phyloP scores from a whole-genome alignment of 2,797 vertebrate genomes.

The Lemur catta region DNA sequence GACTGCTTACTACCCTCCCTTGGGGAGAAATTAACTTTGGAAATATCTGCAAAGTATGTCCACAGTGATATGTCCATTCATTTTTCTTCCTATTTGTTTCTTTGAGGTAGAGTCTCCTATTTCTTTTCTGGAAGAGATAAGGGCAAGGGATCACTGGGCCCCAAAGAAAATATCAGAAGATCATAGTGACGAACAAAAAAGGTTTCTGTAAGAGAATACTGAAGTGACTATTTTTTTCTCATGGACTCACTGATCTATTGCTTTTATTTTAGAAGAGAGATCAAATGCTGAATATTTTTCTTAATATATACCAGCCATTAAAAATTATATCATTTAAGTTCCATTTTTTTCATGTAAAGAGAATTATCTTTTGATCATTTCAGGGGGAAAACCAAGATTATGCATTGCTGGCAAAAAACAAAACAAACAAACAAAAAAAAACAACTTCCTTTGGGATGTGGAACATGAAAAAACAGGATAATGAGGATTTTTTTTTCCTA shows the following conservation, averaged over 20 bases:
- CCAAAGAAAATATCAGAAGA: slow-evolving; percentile 5
- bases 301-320: slow-evolving; percentile 24
- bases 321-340: slow-evolving; percentile 39
- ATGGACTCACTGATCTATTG: neutral
- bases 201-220: neutral
- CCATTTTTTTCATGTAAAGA: slow-evolving; percentile 28
- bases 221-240: neutral
- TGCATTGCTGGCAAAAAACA: neutral
- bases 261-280: slow-evolving; percentile 52
- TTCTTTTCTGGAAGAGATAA: neutral
- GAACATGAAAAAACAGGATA: slow-evolving; percentile 8
- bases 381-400: neutral
- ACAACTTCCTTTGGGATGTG: neutral
- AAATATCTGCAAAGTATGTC: slow-evolving; percentile 31
- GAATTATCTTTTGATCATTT: slow-evolving; percentile 48
- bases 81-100: slow-evolving; percentile 42
- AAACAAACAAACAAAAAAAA: neutral
- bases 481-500: neutral
- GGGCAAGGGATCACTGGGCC: neutral
- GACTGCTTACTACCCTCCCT: slow-evolving; percentile 47
- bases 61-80: neutral
- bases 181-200: neutral
- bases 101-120: neutral
- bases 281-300: slow-evolving; percentile 37
- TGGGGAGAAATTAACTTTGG: slow-evolving; percentile 65